A percentile compares a stretch with the other conserved stretches of the same genome.
Conservation (phyloP, 1,140 invertebrate species). For the Gryon sp. region DNA sequence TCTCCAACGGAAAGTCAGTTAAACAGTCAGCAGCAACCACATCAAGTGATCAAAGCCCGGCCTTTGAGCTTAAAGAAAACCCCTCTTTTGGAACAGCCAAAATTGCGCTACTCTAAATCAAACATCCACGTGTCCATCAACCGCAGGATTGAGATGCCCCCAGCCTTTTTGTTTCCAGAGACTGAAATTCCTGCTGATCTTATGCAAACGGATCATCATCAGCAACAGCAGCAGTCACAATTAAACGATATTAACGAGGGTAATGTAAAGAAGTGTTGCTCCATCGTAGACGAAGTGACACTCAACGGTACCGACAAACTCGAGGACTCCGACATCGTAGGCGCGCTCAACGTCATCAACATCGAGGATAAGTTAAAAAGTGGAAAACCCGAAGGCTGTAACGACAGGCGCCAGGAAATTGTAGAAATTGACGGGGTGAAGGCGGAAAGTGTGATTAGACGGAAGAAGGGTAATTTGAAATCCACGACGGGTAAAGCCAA, state of each 20-base stretch:
- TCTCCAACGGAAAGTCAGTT: constrained; percentile 73
- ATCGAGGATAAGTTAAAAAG: constrained; percentile 75
- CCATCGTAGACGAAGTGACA: constrained; percentile 15
- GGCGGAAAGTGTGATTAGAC: constrained; percentile 81
- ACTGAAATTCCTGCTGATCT: constrained; percentile 83
- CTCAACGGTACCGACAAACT: constrained; percentile 69
- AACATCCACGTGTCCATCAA: constrained; percentile 85
- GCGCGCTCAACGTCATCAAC: constrained; percentile 76
- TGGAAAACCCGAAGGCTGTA: constrained; percentile 70
- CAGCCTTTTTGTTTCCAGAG: constrained; percentile 89
- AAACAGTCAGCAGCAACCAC: constrained; percentile 60
- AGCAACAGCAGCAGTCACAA: constrained; percentile 57
- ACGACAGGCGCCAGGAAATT: constrained; percentile 59
- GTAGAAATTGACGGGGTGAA: constrained; percentile 75
- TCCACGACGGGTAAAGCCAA: constrained; percentile 86
- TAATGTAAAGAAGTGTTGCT: constrained; percentile 60
- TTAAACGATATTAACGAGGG: constrained; percentile 68
- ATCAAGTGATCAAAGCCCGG: constrained; percentile 87
- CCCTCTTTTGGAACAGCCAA: constrained; percentile 86
- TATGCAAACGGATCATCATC: constrained; percentile 78
- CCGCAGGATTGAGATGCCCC: constrained; percentile 89
- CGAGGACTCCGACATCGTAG: constrained; percentile 77
- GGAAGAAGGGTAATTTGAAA: constrained; percentile 88
- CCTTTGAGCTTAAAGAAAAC: constrained; percentile 89
- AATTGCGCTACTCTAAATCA: constrained; percentile 82